Evolutionary conservation across 2,113 vertebrate genomes (phyloP).

Genomic region (Caranx ignobilis): DNA sequence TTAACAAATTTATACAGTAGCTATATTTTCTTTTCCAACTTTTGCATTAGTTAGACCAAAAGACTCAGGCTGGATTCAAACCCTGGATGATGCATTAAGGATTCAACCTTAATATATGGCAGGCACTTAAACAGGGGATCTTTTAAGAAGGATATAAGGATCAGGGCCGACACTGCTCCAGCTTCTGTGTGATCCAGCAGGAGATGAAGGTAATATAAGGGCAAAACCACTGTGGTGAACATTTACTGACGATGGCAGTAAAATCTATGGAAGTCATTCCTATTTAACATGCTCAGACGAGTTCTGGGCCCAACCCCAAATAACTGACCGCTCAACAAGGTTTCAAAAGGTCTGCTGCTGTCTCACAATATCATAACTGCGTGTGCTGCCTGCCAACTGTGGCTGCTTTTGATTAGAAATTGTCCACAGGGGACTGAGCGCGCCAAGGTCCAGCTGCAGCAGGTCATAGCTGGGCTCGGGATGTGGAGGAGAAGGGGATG

Average conservation of each 20-base stretch:
- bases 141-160: neutral
- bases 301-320: constrained; percentile 39
- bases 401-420: constrained; percentile 67
- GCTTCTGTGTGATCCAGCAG: neutral
- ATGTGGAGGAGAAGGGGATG: neutral
- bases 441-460: constrained; percentile 61
- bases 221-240: neutral
- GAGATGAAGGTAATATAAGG: neutral
- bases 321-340: constrained; percentile 43
- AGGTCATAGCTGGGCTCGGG: constrained; percentile 23
- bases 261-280: constrained; percentile 25
- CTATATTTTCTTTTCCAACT: no score
- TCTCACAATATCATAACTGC: constrained; percentile 70
- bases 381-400: constrained; percentile 58
- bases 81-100: no score
- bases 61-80: no score
- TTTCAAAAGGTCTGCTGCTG: constrained; percentile 59
- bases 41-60: no score
- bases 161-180: neutral
- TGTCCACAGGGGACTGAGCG: constrained; percentile 35
- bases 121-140: neutral
- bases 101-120: no score
- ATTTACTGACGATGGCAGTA: constrained; percentile 15
- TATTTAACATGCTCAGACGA: constrained; percentile 45
- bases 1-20: neutral